Conservation (phyloP, 2,797 vertebrate genomes). For the Malurus leucopterus region DNA sequence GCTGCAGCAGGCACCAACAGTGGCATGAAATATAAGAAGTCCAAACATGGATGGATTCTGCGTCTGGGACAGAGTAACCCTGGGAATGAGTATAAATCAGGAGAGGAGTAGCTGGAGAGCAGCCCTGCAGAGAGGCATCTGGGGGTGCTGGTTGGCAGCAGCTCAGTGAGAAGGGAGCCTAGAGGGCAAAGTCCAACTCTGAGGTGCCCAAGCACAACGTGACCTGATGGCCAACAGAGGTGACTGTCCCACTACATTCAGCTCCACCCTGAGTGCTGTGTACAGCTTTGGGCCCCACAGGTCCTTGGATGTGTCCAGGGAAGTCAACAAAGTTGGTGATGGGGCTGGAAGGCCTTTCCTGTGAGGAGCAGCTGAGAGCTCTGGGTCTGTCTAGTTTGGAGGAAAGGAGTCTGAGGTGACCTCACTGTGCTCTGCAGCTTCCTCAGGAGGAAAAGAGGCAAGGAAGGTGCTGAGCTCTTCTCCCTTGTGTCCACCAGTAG, state of each 20-base stretch:
- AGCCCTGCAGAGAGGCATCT: background rate
- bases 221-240: too few species aligned
- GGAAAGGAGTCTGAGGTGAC: too few species aligned
- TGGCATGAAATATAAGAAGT: background rate
- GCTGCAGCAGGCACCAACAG: too few species aligned
- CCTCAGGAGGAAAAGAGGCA: background rate
- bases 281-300: background rate
- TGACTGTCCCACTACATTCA: background rate
- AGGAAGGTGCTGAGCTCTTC: background rate
- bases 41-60: background rate
- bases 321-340: background rate
- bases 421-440: background rate
- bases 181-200: background rate
- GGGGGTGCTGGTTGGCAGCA: background rate
- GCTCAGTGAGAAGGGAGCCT: background rate
- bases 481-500: background rate
- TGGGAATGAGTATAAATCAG: fast-evolving
- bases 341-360: background rate
- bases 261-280: too few species aligned
- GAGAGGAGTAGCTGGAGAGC: background rate
- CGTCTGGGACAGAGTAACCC: background rate
- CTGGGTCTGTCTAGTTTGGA: too few species aligned
- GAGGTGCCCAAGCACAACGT: fast-evolving
- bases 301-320: fast-evolving
- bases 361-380: fast-evolving